Evolutionary conservation across 2,113 vertebrate genomes (phyloP).

Genomic region (Galbula dea): DNA sequence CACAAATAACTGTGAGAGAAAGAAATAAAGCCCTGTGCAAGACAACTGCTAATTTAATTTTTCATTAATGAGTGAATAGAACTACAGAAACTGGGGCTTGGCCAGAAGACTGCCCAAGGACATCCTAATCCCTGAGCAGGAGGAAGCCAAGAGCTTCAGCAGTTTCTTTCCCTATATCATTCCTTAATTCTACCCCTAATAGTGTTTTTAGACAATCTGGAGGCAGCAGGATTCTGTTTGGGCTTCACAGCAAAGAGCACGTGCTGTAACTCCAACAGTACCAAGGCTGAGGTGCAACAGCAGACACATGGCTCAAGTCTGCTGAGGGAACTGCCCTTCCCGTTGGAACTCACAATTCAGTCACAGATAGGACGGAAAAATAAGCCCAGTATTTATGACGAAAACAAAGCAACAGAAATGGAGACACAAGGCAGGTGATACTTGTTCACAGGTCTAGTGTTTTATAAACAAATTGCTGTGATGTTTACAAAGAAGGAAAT

Average conservation of each 20-base stretch:
- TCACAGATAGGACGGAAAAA: not conserved
- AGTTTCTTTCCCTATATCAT: not conserved
- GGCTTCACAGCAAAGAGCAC: accelerated
- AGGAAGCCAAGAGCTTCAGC: not conserved
- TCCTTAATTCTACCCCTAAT: not conserved
- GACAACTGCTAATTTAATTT: not conserved
- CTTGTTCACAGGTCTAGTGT: not conserved
- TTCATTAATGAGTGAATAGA: not conserved
- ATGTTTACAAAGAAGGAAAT: not conserved
- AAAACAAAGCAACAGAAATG: not conserved
- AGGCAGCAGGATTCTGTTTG: not conserved
- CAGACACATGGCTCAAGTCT: not conserved
- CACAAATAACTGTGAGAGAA: not conserved
- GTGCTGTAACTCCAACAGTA: not conserved
- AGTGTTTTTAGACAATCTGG: not conserved
- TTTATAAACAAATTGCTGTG: not conserved
- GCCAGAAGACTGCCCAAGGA: not conserved
- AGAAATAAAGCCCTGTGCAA: not conserved
- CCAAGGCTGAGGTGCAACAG: not conserved
- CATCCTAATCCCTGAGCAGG: not conserved
- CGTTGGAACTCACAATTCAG: not conserved
- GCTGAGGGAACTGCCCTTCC: not conserved
- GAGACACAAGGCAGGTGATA: not conserved
- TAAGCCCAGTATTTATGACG: accelerated
- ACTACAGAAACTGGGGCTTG: not conserved